phyloP scores from a whole-genome alignment of 92 coral and sea anemone genomes.

The Isaurus tuberculatus region DNA sequence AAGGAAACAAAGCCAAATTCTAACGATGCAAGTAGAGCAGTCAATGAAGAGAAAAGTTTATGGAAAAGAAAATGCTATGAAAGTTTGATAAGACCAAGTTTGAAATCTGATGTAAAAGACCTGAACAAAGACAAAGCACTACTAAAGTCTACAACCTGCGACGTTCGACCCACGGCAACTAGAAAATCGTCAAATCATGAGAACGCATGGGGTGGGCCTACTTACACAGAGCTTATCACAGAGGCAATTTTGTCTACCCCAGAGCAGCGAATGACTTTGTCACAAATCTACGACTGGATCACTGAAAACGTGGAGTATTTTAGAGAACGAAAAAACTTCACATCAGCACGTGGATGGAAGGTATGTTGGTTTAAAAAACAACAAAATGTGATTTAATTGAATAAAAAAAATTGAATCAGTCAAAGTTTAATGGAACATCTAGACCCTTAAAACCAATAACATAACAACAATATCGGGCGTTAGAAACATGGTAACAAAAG shows the following conservation, averaged over 20 bases:
- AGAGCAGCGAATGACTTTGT: slow-evolving; percentile 38
- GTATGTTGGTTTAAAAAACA: background rate
- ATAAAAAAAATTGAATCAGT: background rate
- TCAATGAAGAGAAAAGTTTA: background rate
- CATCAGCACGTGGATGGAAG: slow-evolving; percentile 50
- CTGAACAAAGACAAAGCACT: slow-evolving; percentile 1
- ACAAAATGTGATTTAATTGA: background rate
- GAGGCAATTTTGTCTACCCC: slow-evolving; percentile 47
- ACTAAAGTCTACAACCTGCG: slow-evolving; percentile 18
- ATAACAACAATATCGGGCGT: slow-evolving; percentile 17
- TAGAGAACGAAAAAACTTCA: slow-evolving; percentile 36
- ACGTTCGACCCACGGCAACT: background rate
- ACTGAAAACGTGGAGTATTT: slow-evolving; percentile 42
- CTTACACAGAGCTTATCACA: slow-evolving; percentile 46
- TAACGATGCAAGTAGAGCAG: slow-evolving; percentile 1
- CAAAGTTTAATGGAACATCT: background rate
- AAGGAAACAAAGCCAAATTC: background rate
- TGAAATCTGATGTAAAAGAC: background rate
- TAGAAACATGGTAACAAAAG: slow-evolving; percentile 12
- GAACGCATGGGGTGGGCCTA: slow-evolving; percentile 45
- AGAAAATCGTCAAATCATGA: slow-evolving; percentile 35
- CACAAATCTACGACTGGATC: slow-evolving; percentile 47
- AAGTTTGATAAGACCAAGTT: background rate
- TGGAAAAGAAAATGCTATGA: slow-evolving; percentile 12
- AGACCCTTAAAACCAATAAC: background rate